phyloP scores from a whole-genome alignment of 2,113 vertebrate species.

The Albula glossodonta region DNA sequence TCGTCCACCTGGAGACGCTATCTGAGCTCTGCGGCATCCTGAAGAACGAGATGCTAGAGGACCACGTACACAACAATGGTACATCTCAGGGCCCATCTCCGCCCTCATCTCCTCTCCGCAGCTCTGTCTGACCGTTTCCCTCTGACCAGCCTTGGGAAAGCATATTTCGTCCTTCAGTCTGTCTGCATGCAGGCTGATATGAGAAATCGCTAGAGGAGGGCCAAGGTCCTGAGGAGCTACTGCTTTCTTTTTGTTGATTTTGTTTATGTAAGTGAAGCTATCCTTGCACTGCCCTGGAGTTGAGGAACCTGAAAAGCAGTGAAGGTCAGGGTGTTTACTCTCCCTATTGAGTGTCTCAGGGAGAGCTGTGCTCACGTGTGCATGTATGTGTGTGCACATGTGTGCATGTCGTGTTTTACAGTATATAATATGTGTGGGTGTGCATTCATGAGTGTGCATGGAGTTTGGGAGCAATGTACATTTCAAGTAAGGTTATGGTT shows the following conservation, averaged over 20 bases:
- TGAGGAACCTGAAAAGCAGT: no score
- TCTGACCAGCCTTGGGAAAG: no score
- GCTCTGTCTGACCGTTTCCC: no score
- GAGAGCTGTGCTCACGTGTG: neutral
- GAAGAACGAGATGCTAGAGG: slow-evolving; percentile 98
- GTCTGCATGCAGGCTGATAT: no score
- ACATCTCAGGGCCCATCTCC: slow-evolving; percentile 13
- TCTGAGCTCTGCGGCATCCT: slow-evolving; percentile 97
- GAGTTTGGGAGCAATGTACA: neutral
- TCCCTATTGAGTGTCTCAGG: no score
- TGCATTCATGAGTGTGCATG: slow-evolving; percentile 13
- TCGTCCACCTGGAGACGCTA: slow-evolving; percentile 94
- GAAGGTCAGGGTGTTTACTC: no score
- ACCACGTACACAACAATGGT: slow-evolving; percentile 95
- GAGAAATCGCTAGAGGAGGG: no score
- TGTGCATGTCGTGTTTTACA: neutral
- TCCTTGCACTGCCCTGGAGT: no score
- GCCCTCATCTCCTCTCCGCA: no score
- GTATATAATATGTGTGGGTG: slow-evolving; percentile 3
- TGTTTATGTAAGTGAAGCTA: no score
- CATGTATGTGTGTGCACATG: neutral
- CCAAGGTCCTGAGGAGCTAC: no score
- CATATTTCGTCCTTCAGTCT: no score
- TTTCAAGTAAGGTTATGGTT: neutral
- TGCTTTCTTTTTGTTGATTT: neutral